Evolutionary conservation across 2,888 invertebrate species (phyloP), one percentile per base, ranked within the genome.

Genomic region (Sceliomorpha sp.): DNA sequence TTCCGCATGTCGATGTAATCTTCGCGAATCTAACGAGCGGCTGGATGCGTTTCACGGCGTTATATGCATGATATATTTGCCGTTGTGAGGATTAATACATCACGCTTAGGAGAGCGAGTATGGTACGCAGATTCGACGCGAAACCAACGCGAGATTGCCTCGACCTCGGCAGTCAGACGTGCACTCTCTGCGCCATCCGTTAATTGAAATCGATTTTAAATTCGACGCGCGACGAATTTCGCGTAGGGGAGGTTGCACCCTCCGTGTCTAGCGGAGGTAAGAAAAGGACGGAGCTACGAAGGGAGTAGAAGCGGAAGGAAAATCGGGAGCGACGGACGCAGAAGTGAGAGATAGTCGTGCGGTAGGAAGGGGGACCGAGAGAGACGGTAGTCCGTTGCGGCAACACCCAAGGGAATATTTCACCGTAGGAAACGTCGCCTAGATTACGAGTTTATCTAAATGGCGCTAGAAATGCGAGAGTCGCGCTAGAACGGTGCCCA

Each of bases 381-480:
- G 45, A 15, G 48, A 55, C 26, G 34, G 31, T 36, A 32, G 31
- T 44, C 70, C 47, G 60, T 42, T 29, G 66, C 59, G 39, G 70
- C 70, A 68, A 74, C 72, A 76, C 80, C 80, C 78, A 69, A 74
- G 75, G 79, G 77, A 82, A 84, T 85, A 84, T 85, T 81, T 83
- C 81, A 82, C 76, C 72, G 77, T 77, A 78, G 77, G 77, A 82
- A 82, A 80, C 77, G 80, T 78, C 76, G 75, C 79, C 80, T 82
- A 85, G 83, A 85, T 85, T 84, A 84, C 84, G 82, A 84, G 85
- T 85, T 85, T 85, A 85, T 86, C 85, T 85, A 85, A 85, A 85
- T 83, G 82, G 82, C 75, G 74, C 77, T 77, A 83, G 82, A 78
- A 81, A 81, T 74, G 78, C 76, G 75, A 75, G 69, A 78, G 75